Evolutionary conservation across 2,888 invertebrate species (phyloP), one percentile per base, ranked within the genome.

Genomic region (Pseudoips prasinana): DNA sequence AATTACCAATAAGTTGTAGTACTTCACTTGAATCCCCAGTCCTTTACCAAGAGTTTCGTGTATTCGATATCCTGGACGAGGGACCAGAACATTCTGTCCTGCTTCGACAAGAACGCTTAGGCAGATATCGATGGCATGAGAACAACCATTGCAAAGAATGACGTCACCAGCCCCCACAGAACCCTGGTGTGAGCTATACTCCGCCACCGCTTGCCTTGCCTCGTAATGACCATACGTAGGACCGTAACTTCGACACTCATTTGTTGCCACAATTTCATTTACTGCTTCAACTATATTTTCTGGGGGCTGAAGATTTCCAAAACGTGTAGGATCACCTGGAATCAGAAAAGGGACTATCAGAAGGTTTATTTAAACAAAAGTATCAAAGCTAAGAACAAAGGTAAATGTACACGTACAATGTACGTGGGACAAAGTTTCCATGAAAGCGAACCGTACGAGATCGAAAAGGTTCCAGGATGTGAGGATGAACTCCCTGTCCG

Each of bases 311-410:
- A 98, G 87, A 76, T 98, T 98, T 10, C 97, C 98, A 78, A 97
- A 98, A 22, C 93, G 93, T 4, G 98, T 98, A 1, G 98, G 98
- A 80, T 98, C 98, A 61, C 98, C 98, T 97, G 71, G 31, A 65
- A 61, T 32, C 20, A 10, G 32, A 32, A 25, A 11, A 24, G 11
- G 7, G 29, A 10, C 36, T 5, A 17, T 17, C 6, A 1, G 8
- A 3, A 7, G n/a, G 1, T 14, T 14, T 7, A 14, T 8, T 4
- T n/a, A n/a, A n/a, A n/a, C n/a, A n/a, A n/a, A n/a, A n/a, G n/a
- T n/a, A n/a, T n/a, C n/a, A n/a, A n/a, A n/a, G n/a, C n/a, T n/a
- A n/a, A n/a, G n/a, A n/a, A n/a, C n/a, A n/a, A n/a, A n/a, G n/a
- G n/a, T n/a, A n/a, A n/a, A n/a, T n/a, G n/a, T n/a, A n/a, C n/a